phyloP scores from a whole-genome alignment of 2,888 invertebrate genomes.

The Chrysodeixis includens region DNA sequence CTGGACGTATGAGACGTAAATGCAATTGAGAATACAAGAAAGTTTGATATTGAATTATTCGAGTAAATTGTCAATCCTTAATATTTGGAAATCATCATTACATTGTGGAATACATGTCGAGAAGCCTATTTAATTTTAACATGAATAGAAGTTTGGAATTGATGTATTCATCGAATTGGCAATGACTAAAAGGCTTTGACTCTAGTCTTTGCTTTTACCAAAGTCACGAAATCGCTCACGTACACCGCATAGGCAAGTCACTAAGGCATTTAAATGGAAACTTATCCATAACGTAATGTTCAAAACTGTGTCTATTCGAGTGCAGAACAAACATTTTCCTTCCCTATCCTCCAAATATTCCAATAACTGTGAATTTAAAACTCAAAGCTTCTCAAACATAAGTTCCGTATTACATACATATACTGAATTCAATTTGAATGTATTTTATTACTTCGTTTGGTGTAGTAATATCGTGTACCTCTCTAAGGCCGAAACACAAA shows the following conservation, averaged over 20 bases:
- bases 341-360: not conserved
- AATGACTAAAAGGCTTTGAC: too few relatives aligned
- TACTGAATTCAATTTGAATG: constrained; percentile 44
- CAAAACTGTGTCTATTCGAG: not conserved
- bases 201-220: too few relatives aligned
- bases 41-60: too few relatives aligned
- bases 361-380: constrained; percentile 3
- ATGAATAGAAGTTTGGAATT: too few relatives aligned
- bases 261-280: too few relatives aligned
- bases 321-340: not conserved
- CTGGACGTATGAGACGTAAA: not conserved
- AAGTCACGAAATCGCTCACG: too few relatives aligned
- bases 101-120: too few relatives aligned
- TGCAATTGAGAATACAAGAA: too few relatives aligned
- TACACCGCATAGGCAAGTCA: too few relatives aligned
- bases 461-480: constrained; percentile 44
- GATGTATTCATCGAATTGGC: too few relatives aligned
- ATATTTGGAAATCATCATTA: not conserved
- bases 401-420: constrained; percentile 36
- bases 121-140: too few relatives aligned
- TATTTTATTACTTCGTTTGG: constrained; percentile 44
- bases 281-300: not conserved
- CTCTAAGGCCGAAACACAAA: constrained; percentile 32
- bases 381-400: constrained; percentile 32
- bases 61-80: too few relatives aligned